A percentile compares a stretch with the other conserved stretches of the same genome.
Evolutionary conservation across 1,140 invertebrate genomes (phyloP).

Genomic region (Sminthurinus signatus): DNA sequence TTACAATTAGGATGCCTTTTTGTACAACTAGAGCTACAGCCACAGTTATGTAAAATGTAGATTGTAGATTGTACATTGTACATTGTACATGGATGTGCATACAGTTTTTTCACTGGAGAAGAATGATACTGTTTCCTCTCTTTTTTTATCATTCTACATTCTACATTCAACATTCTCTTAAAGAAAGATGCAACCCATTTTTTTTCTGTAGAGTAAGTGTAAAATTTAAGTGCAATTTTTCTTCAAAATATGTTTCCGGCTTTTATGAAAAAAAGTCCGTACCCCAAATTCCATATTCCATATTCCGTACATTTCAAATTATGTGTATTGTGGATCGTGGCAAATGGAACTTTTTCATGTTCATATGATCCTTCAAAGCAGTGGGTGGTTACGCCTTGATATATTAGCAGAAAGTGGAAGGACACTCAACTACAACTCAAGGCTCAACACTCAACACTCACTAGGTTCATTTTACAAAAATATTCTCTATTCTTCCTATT

Average conservation of each 20-base stretch:
- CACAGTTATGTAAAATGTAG: too few species aligned
- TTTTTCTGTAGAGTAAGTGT: background rate
- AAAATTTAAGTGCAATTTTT: slow-evolving; percentile 4
- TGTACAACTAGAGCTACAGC: too few species aligned
- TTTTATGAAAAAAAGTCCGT: slow-evolving; percentile 15
- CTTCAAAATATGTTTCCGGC: slow-evolving; percentile 24
- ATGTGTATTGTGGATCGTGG: background rate
- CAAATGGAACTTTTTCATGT: background rate
- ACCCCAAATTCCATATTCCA: slow-evolving; percentile 14
- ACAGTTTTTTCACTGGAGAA: too few species aligned
- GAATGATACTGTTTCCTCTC: too few species aligned
- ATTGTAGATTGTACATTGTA: too few species aligned
- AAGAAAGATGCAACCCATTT: background rate
- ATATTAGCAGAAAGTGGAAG: background rate
- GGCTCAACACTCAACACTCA: background rate
- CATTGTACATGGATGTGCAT: too few species aligned
- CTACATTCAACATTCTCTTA: too few species aligned
- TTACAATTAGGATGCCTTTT: too few species aligned
- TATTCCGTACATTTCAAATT: too few species aligned
- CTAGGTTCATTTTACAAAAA: background rate
- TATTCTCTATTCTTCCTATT: background rate
- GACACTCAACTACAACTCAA: background rate
- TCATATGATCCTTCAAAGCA: too few species aligned
- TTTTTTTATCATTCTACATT: too few species aligned
- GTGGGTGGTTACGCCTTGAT: background rate